A percentile compares a stretch with the other conserved stretches of the same genome.
Evolutionary conservation across 1,140 invertebrate species (phyloP).

Genomic region (Eulimnadia texana): DNA sequence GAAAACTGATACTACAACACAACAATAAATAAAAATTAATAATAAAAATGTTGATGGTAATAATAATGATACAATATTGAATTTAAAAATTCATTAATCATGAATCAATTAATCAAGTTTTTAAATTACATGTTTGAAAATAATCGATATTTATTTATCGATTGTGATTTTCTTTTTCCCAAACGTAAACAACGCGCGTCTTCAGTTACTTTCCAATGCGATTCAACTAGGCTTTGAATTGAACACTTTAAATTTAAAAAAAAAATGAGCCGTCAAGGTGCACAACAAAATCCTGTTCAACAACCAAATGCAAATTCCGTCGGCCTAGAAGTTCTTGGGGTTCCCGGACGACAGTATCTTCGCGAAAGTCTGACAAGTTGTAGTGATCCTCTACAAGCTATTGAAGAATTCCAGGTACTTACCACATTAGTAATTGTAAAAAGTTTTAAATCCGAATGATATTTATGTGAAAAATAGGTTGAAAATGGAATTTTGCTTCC

Average conservation of each 20-base stretch:
- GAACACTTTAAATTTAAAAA: background rate
- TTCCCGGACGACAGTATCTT: slow-evolving; percentile 75
- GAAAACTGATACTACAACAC: no score
- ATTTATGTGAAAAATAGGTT: slow-evolving; percentile 34
- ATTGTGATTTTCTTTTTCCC: no score
- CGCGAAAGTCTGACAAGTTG: slow-evolving; percentile 87
- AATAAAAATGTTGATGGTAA: no score
- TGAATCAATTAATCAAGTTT: no score
- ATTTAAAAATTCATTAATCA: no score
- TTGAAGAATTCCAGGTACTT: slow-evolving; percentile 86
- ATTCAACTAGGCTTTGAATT: no score
- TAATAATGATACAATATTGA: no score
- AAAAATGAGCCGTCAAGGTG: background rate
- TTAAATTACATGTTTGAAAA: no score
- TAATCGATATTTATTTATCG: no score
- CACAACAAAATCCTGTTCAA: background rate
- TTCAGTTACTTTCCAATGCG: background rate
- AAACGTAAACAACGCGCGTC: background rate
- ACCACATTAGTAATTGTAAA: slow-evolving; percentile 10
- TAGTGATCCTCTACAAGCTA: slow-evolving; percentile 87
- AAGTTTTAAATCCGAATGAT: slow-evolving; percentile 15
- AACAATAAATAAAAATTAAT: no score
- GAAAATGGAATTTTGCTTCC: slow-evolving; percentile 89
- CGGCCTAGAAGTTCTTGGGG: slow-evolving; percentile 74
- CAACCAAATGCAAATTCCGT: background rate